A percentile compares a stretch with the other conserved stretches of the same genome.
Evolutionary conservation across 23 tunicate species (phyloP).

Genomic region (Ascidia mentula): DNA sequence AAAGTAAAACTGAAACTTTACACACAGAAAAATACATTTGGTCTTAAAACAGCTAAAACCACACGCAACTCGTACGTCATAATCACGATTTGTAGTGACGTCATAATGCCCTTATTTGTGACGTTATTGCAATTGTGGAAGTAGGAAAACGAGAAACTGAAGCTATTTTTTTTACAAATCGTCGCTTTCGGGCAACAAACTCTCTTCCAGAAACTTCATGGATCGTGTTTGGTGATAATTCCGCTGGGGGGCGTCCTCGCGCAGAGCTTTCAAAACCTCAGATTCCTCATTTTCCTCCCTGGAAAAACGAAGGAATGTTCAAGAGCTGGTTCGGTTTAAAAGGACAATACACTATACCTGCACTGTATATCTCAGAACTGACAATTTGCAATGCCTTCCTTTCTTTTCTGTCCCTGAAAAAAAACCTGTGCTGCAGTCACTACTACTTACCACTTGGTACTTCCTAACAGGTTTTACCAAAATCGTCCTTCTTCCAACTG

Average conservation of each 20-base stretch:
- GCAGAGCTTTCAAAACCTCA: constrained; percentile 75
- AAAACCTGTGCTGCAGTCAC: too few species aligned
- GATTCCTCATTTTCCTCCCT: constrained; percentile 46
- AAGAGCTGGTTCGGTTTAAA: too few species aligned
- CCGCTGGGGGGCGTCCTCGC: constrained; percentile 43
- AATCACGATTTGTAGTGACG: neutral
- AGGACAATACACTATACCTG: too few species aligned
- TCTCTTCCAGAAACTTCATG: constrained; percentile 73
- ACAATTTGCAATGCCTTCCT: too few species aligned
- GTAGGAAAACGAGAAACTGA: neutral
- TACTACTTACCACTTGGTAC: too few species aligned
- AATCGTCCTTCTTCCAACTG: too few species aligned
- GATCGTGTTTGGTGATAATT: constrained; percentile 44
- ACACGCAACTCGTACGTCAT: neutral
- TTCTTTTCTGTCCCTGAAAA: too few species aligned
- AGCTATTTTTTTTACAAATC: constrained; percentile 24
- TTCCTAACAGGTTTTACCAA: too few species aligned
- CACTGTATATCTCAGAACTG: too few species aligned
- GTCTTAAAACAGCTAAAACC: too few species aligned
- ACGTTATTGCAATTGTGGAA: neutral
- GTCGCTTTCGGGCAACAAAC: constrained; percentile 63
- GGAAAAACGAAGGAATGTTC: neutral
- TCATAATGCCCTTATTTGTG: neutral
- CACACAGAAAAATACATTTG: too few species aligned
- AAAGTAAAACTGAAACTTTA: too few species aligned